Evolutionary conservation across 2,113 vertebrate species (phyloP), one percentile per base, ranked within the genome.

Genomic region (Channa argus): DNA sequence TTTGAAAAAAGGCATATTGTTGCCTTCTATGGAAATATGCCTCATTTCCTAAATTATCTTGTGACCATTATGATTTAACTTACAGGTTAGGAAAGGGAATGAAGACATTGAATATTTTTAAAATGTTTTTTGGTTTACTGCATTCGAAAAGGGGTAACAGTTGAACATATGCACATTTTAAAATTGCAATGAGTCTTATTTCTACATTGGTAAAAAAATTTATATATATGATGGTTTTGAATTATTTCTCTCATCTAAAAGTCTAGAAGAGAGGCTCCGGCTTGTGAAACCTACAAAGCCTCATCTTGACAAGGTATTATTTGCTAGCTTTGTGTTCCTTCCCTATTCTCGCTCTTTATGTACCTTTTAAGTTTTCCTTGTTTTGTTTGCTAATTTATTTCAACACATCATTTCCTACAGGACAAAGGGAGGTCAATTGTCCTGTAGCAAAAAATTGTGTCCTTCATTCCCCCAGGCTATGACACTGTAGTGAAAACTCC

Each of bases 301-400:
- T 5, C 98, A 99, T 86, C 95, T 99, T 61, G 97, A 99, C 93
- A 96, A 98, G 96, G 98, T 99, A 96, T 91, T 56, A 45, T 62
- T n/a, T 14, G 0, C 13, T 8, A 51, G 14, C 6, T 4, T 41
- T 46, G 8, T 15, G 11, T 65, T n/a, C 41, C 39, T 74, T 54
- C 39, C 56, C 45, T 24, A 62, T 80, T 43, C 71, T 59, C 15
- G 8, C 45, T 74, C 79, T 66, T 55, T 74, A 7, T 63, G 11
- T 58, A 14, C 41, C 38, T 39, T 73, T 6, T 36, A 34, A 38
- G 66, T 71, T 71, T 55, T 69, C 50, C 45, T 66, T 77, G 56
- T 84, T 89, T 74, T 81, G 77, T 82, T 91, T 91, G 88, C 74
- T 89, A 88, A 92, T 91, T 85, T 79, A 80, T 88, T 89, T 77